Percentiles rank a stretch among this genome's conserved stretches.
These are phyloP conservation scores for Branchellion lobata DNA, from an alignment of 2,888 invertebrate genomes.

Conservation along the genomic window DNA sequence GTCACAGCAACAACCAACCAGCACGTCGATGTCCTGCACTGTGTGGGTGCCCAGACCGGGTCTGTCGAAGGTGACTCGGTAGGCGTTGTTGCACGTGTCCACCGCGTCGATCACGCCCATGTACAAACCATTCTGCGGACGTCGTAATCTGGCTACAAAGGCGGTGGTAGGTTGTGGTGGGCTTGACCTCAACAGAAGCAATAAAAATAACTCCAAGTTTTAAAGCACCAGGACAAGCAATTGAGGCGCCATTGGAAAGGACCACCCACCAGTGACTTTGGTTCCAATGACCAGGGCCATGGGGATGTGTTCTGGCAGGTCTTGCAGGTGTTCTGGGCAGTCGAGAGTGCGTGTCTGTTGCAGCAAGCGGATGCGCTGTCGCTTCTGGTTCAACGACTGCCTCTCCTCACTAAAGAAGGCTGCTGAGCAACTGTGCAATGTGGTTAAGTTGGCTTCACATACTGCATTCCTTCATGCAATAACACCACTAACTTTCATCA, in stretches of 20 bases:
- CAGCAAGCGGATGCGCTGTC: constrained; percentile 85
- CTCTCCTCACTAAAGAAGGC: constrained; percentile 95
- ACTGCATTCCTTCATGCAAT: too few relatives aligned
- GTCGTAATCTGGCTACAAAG: constrained; percentile 83
- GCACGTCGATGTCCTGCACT: constrained; percentile 91
- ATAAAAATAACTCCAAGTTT: too few relatives aligned
- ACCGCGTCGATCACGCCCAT: constrained; percentile 91
- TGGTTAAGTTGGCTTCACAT: too few relatives aligned
- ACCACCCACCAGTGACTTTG: constrained; percentile 69
- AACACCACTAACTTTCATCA: too few relatives aligned
- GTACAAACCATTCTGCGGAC: constrained; percentile 91
- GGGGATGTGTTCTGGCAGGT: constrained; percentile 90
- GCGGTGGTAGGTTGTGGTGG: too few relatives aligned
- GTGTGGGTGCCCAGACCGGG: constrained; percentile 89
- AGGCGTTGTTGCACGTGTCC: constrained; percentile 88
- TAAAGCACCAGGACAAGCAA: too few relatives aligned
- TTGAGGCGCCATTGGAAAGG: too few relatives aligned
- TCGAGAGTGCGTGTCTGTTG: constrained; percentile 80
- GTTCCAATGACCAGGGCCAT: constrained; percentile 90
- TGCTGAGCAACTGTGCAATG: constrained; percentile 61
- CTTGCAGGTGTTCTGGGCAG: constrained; percentile 74
- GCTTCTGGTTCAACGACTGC: constrained; percentile 81
- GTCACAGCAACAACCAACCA: constrained; percentile 60
- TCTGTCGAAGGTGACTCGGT: constrained; percentile 89
- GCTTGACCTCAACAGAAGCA: too few relatives aligned